Evolutionary conservation across 2,888 invertebrate species (phyloP), one percentile per base, ranked within the genome.

Genomic region (Polietes domitor): DNA sequence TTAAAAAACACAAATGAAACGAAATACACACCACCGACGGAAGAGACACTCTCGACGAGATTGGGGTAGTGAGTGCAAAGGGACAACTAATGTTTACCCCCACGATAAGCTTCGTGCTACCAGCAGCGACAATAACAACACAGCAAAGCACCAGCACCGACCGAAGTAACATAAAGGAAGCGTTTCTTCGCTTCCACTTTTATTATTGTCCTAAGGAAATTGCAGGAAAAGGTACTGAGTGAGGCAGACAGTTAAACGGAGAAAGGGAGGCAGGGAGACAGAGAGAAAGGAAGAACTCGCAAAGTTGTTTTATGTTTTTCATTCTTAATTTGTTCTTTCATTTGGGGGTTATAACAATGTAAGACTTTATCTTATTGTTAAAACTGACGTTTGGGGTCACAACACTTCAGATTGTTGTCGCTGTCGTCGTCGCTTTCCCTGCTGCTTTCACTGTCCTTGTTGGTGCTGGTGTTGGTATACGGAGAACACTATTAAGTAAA

Each of bases 311-410:
- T 12, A 53, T 21, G 53, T 53, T 53, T 19, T 21, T 70, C 50
- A 24, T 70, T 70, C 58, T 58, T 58, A 58, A 58, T 58, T 58
- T 58, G 58, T 58, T 70, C 26, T 70, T 28, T 28, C 47, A 37
- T 70, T 47, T 28, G 70, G 17, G 61, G 74, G 32, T 47, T 28
- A 55, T 17, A 63, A 78, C 77, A 78, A 80, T 80, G 77, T 68
- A 73, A 74, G 63, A 76, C 61, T 74, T 83, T 83, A 80, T 80
- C 77, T 80, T 32, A 77, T 83, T 83, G 77, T 77, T 70, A 19
- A 47, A 73, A 72, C 79, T 82, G 80, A 82, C 77, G 79, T 85
- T 85, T 82, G 82, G 82, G 85, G 85, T 85, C 85, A 80, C 85
- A 85, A 82, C 82, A 80, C 80, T 82, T 80, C 73, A 80, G 53